Evolutionary conservation across 1,140 invertebrate species (phyloP).

Genomic region (Neuroterus valhalla): DNA sequence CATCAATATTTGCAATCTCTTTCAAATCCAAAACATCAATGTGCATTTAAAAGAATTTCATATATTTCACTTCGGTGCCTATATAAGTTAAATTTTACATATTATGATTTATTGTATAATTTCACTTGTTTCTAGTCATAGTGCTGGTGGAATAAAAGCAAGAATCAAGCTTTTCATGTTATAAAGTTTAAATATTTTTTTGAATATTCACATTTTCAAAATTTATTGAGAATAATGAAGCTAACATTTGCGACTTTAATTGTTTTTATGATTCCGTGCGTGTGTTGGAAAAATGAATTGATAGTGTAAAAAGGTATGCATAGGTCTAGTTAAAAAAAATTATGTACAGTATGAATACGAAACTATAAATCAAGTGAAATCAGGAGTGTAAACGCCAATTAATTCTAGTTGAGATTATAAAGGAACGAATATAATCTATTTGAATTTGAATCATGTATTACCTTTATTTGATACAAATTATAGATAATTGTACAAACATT

Average conservation of each 20-base stretch:
- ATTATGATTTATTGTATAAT: too few species aligned
- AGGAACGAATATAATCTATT: constrained; percentile 31
- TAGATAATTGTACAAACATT: constrained; percentile 67
- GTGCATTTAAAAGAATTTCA: too few species aligned
- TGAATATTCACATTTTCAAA: too few species aligned
- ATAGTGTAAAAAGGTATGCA: neutral
- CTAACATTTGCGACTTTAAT: neutral
- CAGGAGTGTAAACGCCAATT: constrained; percentile 44
- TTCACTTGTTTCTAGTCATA: too few species aligned
- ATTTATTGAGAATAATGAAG: too few species aligned
- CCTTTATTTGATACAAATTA: constrained; percentile 60
- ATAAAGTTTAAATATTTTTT: too few species aligned
- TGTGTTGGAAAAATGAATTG: neutral
- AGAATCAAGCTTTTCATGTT: too few species aligned
- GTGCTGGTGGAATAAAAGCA: too few species aligned
- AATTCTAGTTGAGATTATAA: constrained; percentile 24
- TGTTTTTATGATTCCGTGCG: neutral
- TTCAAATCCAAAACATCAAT: too few species aligned
- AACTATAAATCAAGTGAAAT: neutral
- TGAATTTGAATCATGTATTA: constrained; percentile 49
- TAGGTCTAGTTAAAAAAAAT: neutral
- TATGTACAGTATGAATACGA: constrained; percentile 9
- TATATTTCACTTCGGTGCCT: too few species aligned
- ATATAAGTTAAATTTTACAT: too few species aligned
- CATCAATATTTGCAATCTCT: too few species aligned